Conservation (phyloP, 35 echinoderm and acorn worm species). For the Hemicentrotus pulcherrimus region DNA sequence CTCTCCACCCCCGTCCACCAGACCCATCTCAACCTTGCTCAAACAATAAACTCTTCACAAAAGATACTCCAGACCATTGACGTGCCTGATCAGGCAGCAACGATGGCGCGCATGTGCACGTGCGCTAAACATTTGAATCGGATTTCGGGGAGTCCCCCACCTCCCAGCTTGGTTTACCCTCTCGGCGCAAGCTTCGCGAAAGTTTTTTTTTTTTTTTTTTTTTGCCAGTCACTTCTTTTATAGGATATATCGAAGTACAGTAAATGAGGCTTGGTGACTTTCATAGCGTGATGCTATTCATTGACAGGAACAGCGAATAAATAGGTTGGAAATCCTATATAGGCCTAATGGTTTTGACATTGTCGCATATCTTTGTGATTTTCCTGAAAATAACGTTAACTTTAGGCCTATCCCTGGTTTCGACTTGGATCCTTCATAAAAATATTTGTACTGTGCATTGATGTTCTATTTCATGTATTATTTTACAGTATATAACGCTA, state of each 20-base stretch:
- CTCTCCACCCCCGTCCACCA: not conserved
- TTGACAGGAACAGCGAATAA: not conserved
- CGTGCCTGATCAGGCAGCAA: slow-evolving; percentile 14
- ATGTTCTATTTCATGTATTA: no score
- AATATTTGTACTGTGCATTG: no score
- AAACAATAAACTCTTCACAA: not conserved
- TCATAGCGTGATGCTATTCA: not conserved
- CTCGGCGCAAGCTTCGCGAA: not conserved
- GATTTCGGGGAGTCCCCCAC: not conserved
- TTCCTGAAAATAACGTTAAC: no score
- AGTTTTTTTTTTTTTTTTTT: not conserved
- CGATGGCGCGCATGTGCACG: slow-evolving; percentile 13
- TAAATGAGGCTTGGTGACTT: no score
- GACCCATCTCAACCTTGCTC: not conserved
- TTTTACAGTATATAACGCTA: no score
- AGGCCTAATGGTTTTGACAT: no score
- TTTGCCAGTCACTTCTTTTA: no score
- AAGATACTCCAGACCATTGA: not conserved
- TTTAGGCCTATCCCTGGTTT: no score
- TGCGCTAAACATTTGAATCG: not conserved
- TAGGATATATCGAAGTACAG: no score
- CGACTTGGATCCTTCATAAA: no score
- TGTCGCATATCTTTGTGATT: no score
- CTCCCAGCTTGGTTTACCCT: not conserved
- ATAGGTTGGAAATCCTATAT: not conserved